Evolutionary conservation across 2,888 invertebrate genomes (phyloP), one percentile per base, ranked within the genome.

Genomic region (Cosmopolites sordidus): DNA sequence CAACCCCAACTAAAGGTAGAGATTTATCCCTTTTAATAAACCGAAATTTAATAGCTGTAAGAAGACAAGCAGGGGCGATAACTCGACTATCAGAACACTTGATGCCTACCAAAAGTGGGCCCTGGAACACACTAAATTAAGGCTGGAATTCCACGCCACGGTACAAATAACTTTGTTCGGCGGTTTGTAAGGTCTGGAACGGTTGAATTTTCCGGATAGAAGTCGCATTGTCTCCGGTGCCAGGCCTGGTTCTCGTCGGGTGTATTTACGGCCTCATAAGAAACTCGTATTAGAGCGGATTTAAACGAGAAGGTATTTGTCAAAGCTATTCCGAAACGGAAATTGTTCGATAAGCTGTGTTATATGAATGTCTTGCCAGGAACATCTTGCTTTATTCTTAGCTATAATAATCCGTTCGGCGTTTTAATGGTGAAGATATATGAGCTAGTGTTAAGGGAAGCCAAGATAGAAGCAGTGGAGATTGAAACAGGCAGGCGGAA

Each of bases 101-200:
- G 54, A 58, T 54, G 54, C 58, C 58, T 51, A 56, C 48, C 56
- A 3, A 39, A 56, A 56, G 56, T 51, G 48, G 56, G 48, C 51
- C 54, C 45, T 49, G 52, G 56, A 49, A 52, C 53, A 56, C 57
- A 51, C 58, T 61, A 61, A 64, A 63, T 65, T 63, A 61, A 63
- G 59, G 60, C 53, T 51, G 60, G 60, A 59, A 64, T 65, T 64
- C 62, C 63, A 61, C 59, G 61, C 63, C 54, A 59, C 58, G 52
- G 61, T 59, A 60, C 62, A 63, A 65, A 63, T 65, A 64, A 63
- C 62, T 65, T 61, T 58, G 60, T 58, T 58, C 58, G 55, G 60
- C 51, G 62, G 63, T 63, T 63, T 61, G 61, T 58, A 57, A 61
- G 50, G 51, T 22, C 22, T 22, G 22, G 8, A 8, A 8, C 8